phyloP scores from a whole-genome alignment of 1,140 invertebrate species.

The Camponotus vicinus region DNA sequence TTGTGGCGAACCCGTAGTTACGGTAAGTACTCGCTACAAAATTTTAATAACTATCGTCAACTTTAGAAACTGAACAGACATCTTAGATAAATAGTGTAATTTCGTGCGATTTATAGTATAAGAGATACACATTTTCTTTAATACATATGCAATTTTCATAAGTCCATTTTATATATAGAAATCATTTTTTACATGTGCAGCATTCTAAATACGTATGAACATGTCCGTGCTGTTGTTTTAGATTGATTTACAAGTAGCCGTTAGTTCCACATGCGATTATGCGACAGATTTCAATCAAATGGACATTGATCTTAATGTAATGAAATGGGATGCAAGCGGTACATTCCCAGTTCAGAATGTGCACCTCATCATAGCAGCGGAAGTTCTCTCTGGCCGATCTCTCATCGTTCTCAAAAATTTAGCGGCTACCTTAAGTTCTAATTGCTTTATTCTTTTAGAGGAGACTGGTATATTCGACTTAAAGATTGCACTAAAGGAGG shows the following conservation, averaged over 20 bases:
- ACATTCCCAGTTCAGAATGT: conserved; percentile 83
- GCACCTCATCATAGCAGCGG: conserved; percentile 89
- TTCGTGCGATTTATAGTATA: too few relatives aligned
- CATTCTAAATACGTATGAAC: too few relatives aligned
- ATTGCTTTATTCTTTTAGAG: conserved; percentile 93
- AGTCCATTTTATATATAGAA: background rate
- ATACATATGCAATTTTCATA: too few relatives aligned
- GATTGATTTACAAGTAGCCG: conserved; percentile 82
- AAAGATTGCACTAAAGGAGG: conserved; percentile 67
- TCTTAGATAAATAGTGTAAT: too few relatives aligned
- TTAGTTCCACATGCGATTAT: conserved; percentile 82
- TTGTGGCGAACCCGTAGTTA: conserved; percentile 87
- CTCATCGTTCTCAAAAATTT: conserved; percentile 87
- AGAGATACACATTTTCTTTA: too few relatives aligned
- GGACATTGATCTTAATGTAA: conserved; percentile 84
- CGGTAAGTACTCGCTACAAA: conserved; percentile 85
- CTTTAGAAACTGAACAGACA: too few relatives aligned
- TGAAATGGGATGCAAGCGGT: conserved; percentile 72
- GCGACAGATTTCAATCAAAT: conserved; percentile 82
- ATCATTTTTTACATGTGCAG: too few relatives aligned
- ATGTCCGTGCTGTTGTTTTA: conserved; percentile 41
- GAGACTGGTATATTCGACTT: conserved; percentile 88
- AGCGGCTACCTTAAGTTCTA: conserved; percentile 88
- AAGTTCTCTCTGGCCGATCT: conserved; percentile 86
- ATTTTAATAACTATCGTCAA: background rate